Base-by-base conservation (phyloP, 2,888 invertebrate species). In the Oligia fasciuncula region DNA sequence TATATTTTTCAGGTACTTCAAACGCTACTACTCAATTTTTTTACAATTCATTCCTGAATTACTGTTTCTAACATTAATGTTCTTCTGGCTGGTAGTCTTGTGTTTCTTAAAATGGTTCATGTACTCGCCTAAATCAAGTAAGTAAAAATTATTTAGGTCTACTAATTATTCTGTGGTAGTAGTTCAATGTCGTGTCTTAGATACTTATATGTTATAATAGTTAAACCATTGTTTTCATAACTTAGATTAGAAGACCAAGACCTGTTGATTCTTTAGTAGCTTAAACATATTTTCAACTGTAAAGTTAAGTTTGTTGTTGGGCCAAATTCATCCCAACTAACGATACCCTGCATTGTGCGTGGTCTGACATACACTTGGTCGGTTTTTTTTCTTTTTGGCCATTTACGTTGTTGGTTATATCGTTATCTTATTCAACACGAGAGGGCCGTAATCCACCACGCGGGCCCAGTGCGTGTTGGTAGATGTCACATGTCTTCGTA, bases 31-130 rank as follows among this genome's bases (percentile, higher is more conserved):
- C 54, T 97, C 97, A 77, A 97, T 98, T 62, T 85, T 98, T 69
- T 96, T 99, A 81, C 98, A 99, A 95, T 99, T 99, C 93, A 92
- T 99, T 83, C 99, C 99, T 0, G 98, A 99, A 96, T 90, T 99
- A 19, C 82, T 99, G n/a, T 99, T 99, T 95, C 95, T 99, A 70
- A 80, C 97, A n/a, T 97, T 98, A 77, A 96, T 99, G 51, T 99
- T 99, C 95, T 97, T 98, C 73, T 99, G 99, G 97, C 97, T 99
- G 96, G 98, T 98, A 1, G 95, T 98, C 69, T 97, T 99, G 96
- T 98, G 99, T 97, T 98, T 98, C 93, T 97, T 97, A 92, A 99
- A 99, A 93, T 99, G 99, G 99, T 93, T 98, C 23, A 92, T 96
- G 78, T 99, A 98, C 90, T 90, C 90, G 46, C 90, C 92, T 17